Percentiles rank a stretch among this genome's conserved stretches.
Evolutionary conservation across 2,113 vertebrate genomes (phyloP).

Genomic region (Chlamydotis undulata): DNA sequence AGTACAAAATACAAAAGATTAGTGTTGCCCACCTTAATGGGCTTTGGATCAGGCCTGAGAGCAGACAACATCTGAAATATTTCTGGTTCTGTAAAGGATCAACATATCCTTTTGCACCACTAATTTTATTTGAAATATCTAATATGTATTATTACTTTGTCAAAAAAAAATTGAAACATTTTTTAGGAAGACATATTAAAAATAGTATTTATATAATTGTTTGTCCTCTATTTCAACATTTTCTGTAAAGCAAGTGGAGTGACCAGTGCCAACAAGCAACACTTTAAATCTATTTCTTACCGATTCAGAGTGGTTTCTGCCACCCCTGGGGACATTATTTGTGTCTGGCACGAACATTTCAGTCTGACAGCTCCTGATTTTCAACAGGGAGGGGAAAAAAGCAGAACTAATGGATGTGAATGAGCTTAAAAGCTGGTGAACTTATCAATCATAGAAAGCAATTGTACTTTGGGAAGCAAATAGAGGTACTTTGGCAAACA

Average conservation of each 20-base stretch:
- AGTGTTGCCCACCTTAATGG: background rate
- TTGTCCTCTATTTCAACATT: background rate
- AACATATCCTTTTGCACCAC: background rate
- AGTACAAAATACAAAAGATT: background rate
- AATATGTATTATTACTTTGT: background rate
- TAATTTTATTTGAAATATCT: background rate
- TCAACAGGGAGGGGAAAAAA: conserved; percentile 67
- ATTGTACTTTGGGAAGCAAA: conserved; percentile 65
- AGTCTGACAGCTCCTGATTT: conserved; percentile 76
- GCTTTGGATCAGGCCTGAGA: background rate
- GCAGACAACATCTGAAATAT: background rate
- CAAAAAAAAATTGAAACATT: background rate
- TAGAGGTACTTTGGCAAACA: conserved; percentile 49
- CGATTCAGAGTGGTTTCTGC: conserved; percentile 38
- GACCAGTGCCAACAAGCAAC: conserved; percentile 60
- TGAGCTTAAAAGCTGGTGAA: conserved; percentile 74
- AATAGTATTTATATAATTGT: background rate
- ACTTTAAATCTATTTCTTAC: conserved; percentile 63
- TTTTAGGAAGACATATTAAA: background rate
- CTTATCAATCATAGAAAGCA: conserved; percentile 75
- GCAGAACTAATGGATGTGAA: conserved; percentile 77
- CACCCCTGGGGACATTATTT: conserved; percentile 65
- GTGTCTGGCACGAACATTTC: conserved; percentile 71
- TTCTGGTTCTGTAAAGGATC: background rate
- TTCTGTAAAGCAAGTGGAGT: conserved; percentile 15